Conservation (phyloP, 35 echinoderm and acorn worm genomes). For the Ptychodera flava region DNA sequence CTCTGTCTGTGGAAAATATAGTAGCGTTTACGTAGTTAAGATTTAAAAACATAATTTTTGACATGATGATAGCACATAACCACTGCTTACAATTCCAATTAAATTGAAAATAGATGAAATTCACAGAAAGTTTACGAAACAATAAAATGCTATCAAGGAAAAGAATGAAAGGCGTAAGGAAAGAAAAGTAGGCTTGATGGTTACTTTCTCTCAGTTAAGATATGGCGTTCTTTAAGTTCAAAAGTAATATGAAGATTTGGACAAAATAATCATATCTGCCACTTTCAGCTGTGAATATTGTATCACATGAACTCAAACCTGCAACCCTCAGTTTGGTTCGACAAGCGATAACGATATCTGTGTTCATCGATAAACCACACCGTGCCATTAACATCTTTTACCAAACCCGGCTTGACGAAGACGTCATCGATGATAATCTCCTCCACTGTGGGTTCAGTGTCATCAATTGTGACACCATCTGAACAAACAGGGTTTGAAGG, state of each 20-base stretch:
- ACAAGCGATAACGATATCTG: background rate
- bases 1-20: no score
- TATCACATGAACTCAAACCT: constrained; percentile 12
- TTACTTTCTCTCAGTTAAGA: background rate
- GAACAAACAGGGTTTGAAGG: constrained; percentile 31
- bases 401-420: constrained; percentile 8
- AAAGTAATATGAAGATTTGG: background rate
- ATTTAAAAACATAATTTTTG: no score
- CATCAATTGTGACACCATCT: constrained; percentile 35
- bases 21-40: no score
- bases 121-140: no score
- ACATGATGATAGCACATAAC: no score
- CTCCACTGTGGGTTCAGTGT: constrained; percentile 8
- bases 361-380: constrained; percentile 25
- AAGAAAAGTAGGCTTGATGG: no score
- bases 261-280: background rate
- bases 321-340: constrained; percentile 15
- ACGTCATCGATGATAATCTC: background rate
- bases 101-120: no score
- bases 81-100: no score
- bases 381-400: background rate
- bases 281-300: background rate
- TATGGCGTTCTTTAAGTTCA: background rate
- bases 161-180: no score
- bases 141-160: no score